phyloP scores from a whole-genome alignment of 2,113 vertebrate genomes.

The Dryoscopus gambensis region DNA sequence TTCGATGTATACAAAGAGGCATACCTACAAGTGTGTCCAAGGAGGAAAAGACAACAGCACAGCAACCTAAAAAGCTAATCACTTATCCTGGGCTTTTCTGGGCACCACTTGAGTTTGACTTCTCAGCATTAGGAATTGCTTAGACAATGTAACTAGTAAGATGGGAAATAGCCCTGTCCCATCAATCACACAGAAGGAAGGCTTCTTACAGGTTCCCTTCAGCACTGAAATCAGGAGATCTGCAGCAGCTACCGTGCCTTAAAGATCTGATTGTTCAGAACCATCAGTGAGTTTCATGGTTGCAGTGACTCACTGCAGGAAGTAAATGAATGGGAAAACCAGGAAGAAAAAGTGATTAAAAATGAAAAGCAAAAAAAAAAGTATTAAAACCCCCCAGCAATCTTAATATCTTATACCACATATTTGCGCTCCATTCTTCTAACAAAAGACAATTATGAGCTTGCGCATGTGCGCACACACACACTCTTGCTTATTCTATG shows the following conservation, averaged over 20 bases:
- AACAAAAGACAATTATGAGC: constrained; percentile 70
- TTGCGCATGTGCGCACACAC: neutral
- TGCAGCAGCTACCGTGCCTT: neutral
- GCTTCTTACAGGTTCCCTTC: neutral
- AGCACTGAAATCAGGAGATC: neutral
- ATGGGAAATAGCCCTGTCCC: neutral
- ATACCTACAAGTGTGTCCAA: neutral
- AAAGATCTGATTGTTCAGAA: neutral
- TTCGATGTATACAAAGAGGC: neutral
- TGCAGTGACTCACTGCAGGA: neutral
- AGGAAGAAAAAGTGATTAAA: neutral
- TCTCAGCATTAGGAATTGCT: neutral
- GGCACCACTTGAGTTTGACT: neutral
- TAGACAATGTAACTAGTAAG: neutral
- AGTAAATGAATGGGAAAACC: neutral
- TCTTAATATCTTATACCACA: constrained; percentile 54
- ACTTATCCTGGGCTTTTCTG: neutral
- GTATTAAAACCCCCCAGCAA: neutral
- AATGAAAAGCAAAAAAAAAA: neutral
- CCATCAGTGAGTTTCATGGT: neutral
- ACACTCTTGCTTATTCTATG: constrained; percentile 76
- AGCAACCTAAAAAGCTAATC: neutral
- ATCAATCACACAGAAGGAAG: neutral
- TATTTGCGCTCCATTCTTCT: constrained; percentile 56
- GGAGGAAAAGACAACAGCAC: neutral